phyloP scores from a whole-genome alignment of 2,888 invertebrate species.

The Cheilosia vulpina region DNA sequence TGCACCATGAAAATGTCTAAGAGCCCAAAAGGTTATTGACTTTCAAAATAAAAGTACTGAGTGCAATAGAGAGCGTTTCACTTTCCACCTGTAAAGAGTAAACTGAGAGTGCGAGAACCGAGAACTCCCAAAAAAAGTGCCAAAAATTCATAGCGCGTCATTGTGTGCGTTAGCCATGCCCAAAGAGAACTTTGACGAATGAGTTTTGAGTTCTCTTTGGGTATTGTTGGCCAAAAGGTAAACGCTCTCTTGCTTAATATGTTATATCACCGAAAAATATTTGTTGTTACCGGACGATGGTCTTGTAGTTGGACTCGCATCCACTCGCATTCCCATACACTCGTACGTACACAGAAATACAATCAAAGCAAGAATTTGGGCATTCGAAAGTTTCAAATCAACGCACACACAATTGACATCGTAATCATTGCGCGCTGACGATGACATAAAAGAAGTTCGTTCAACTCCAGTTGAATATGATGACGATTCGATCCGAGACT shows the following conservation, averaged over 20 bases:
- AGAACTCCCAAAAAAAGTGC: constrained; percentile 39
- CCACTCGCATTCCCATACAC: background rate
- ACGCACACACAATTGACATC: constrained; percentile 65
- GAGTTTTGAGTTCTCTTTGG: constrained; percentile 57
- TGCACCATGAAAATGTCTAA: constrained; percentile 34
- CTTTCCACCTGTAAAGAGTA: constrained; percentile 68
- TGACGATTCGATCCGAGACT: constrained; percentile 16
- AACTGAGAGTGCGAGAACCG: constrained; percentile 15
- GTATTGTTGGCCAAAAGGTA: constrained; percentile 53
- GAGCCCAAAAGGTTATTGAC: constrained; percentile 68
- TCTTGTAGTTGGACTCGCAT: constrained; percentile 37
- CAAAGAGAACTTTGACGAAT: constrained; percentile 45
- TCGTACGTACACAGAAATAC: constrained; percentile 1
- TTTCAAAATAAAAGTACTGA: constrained; percentile 50
- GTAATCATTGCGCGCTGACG: constrained; percentile 69
- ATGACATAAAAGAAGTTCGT: constrained; percentile 74
- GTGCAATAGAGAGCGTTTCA: constrained; percentile 66
- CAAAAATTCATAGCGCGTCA: constrained; percentile 44
- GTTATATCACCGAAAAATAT: constrained; percentile 68
- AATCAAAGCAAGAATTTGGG: constrained; percentile 24
- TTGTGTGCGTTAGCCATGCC: constrained; percentile 32
- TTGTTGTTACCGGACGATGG: constrained; percentile 57
- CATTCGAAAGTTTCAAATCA: constrained; percentile 69
- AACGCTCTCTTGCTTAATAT: constrained; percentile 71
- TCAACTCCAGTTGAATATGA: constrained; percentile 61